Evolutionary conservation across 2,113 vertebrate genomes (phyloP).

Genomic region (Lethenteron reissneri): DNA sequence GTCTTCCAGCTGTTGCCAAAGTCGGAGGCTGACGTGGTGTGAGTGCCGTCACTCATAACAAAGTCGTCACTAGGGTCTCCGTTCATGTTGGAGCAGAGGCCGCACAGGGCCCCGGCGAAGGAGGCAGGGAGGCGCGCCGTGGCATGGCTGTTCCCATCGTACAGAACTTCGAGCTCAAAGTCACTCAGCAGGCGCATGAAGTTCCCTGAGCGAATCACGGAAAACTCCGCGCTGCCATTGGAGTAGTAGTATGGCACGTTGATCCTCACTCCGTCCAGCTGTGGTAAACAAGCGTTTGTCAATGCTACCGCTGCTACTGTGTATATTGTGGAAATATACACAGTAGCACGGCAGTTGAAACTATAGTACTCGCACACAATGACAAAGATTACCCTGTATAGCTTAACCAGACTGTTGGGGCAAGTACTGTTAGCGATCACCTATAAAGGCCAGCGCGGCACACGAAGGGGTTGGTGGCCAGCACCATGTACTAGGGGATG

Average conservation of each 20-base stretch:
- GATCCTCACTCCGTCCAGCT: not conserved
- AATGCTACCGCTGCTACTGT: too few species aligned
- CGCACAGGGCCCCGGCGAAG: not conserved
- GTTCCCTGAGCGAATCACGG: not conserved
- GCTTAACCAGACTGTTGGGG: too few species aligned
- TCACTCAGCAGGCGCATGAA: not conserved
- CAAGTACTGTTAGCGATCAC: too few species aligned
- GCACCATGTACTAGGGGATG: too few species aligned
- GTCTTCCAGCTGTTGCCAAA: not conserved
- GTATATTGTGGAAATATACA: too few species aligned
- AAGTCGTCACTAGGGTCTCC: not conserved
- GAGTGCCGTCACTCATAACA: not conserved
- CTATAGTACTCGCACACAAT: too few species aligned
- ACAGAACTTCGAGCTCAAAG: not conserved
- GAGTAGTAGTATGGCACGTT: not conserved
- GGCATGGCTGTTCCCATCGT: not conserved
- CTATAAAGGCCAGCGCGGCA: too few species aligned
- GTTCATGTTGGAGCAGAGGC: slow-evolving; percentile 4
- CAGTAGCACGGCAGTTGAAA: too few species aligned
- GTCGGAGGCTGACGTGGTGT: slow-evolving; percentile 1
- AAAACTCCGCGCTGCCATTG: not conserved
- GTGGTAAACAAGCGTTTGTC: not conserved
- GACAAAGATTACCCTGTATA: too few species aligned
- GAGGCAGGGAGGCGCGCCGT: not conserved
- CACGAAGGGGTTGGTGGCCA: too few species aligned